These are phyloP conservation scores for Latrodectus elegans DNA, from an alignment of 2,888 invertebrate species.

Conservation along the genomic window DNA sequence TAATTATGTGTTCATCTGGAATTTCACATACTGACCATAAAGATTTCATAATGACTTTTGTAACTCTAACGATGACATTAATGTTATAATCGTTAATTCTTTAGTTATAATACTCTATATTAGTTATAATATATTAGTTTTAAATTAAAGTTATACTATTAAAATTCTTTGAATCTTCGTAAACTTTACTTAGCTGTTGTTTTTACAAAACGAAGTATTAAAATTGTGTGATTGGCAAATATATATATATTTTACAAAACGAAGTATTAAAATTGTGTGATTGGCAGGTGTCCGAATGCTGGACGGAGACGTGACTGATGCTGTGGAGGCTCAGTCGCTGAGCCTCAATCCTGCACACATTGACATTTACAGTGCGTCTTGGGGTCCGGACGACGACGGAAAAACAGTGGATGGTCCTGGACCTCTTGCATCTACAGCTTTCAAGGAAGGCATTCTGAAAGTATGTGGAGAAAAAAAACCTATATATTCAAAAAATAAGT, in stretches of 20 bases:
- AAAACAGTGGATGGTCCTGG: slow-evolving; percentile 99
- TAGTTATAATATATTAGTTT: no score
- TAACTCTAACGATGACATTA: no score
- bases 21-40: no score
- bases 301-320: slow-evolving; percentile 98
- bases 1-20: no score
- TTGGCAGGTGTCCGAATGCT: slow-evolving; percentile 93
- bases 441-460: slow-evolving; percentile 95
- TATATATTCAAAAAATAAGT: background rate
- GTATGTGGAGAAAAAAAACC: background rate
- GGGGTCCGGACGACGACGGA: slow-evolving; percentile 97
- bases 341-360: slow-evolving; percentile 96
- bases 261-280: background rate
- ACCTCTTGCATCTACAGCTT: slow-evolving; percentile 93
- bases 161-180: no score
- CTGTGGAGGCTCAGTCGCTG: slow-evolving; percentile 95
- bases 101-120: no score
- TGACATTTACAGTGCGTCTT: slow-evolving; percentile 95
- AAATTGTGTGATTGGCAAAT: no score
- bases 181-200: background rate
- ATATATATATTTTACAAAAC: no score
- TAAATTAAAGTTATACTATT: no score
- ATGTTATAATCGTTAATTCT: no score
- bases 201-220: background rate
- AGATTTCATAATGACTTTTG: no score